Conservation (phyloP, 1,140 invertebrate genomes). For the Camponotus floridanus region DNA sequence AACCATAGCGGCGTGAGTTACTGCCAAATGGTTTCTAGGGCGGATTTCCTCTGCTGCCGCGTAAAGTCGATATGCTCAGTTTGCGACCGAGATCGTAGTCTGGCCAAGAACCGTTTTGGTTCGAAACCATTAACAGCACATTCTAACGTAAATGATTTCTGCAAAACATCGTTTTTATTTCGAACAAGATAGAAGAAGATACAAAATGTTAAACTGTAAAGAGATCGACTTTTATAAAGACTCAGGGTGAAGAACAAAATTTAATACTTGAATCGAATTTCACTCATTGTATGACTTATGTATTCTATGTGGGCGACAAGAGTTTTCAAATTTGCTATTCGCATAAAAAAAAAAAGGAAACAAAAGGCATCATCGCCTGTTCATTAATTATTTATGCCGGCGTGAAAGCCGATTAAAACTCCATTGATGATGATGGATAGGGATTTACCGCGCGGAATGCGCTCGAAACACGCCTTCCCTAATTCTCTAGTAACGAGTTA, state of each 20-base stretch:
- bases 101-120: slow-evolving; percentile 23
- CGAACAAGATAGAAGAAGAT: neutral
- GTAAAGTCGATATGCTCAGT: slow-evolving; percentile 57
- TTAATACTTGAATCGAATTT: neutral
- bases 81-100: slow-evolving; percentile 32
- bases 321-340: neutral
- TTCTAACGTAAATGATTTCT: neutral
- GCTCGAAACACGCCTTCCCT: neutral
- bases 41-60: slow-evolving; percentile 68
- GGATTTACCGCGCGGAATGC: slow-evolving; percentile 48
- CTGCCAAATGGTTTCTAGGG: slow-evolving; percentile 76
- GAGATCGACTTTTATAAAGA: neutral
- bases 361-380: neutral
- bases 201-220: neutral
- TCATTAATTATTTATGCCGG: slow-evolving; percentile 44
- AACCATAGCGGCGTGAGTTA: slow-evolving; percentile 81
- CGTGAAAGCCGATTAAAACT: slow-evolving; percentile 53
- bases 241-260: neutral
- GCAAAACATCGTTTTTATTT: neutral
- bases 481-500: slow-evolving; percentile 69
- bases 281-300: neutral
- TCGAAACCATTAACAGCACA: slow-evolving; percentile 60
- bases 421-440: slow-evolving; percentile 34
- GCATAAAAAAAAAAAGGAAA: neutral
- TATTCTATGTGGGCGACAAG: neutral